phyloP scores from a whole-genome alignment of 2,888 invertebrate genomes.

The Iphiclides podalirius region DNA sequence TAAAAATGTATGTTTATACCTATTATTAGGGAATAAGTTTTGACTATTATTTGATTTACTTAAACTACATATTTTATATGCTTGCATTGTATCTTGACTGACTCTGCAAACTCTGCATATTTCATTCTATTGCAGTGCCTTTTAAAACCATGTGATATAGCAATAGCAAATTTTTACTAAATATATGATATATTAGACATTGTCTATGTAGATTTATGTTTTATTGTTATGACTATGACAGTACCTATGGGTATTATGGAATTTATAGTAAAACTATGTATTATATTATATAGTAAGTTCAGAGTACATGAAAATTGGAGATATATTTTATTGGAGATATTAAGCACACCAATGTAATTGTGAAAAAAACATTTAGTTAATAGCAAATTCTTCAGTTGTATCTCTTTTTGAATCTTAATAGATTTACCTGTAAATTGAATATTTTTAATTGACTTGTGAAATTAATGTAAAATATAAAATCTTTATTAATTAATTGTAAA shows the following conservation, averaged over 20 bases:
- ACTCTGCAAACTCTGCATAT: not conserved
- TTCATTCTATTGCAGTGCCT: not conserved
- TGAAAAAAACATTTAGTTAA: not conserved
- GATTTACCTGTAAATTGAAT: too few species aligned
- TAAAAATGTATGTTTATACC: not conserved
- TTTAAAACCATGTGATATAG: slow-evolving; percentile 19
- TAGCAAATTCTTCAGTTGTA: not conserved
- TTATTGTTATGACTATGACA: slow-evolving; percentile 17
- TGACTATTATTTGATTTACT: not conserved
- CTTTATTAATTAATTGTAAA: too few species aligned
- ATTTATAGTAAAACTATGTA: slow-evolving; percentile 22
- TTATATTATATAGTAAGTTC: slow-evolving; percentile 7
- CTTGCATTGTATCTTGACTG: not conserved
- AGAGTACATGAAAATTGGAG: slow-evolving; percentile 2
- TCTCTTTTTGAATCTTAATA: too few species aligned
- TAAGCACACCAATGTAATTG: slow-evolving; percentile 2
- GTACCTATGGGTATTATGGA: slow-evolving; percentile 22
- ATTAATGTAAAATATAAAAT: too few species aligned
- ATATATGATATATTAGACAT: slow-evolving; percentile 9
- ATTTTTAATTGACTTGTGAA: too few species aligned
- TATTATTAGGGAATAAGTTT: not conserved
- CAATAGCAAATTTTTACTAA: slow-evolving; percentile 3
- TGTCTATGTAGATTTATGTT: slow-evolving; percentile 16
- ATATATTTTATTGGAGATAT: not conserved
- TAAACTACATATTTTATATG: not conserved